Evolutionary conservation across 2,888 invertebrate species (phyloP).

Genomic region (Dorcus hopei): DNA sequence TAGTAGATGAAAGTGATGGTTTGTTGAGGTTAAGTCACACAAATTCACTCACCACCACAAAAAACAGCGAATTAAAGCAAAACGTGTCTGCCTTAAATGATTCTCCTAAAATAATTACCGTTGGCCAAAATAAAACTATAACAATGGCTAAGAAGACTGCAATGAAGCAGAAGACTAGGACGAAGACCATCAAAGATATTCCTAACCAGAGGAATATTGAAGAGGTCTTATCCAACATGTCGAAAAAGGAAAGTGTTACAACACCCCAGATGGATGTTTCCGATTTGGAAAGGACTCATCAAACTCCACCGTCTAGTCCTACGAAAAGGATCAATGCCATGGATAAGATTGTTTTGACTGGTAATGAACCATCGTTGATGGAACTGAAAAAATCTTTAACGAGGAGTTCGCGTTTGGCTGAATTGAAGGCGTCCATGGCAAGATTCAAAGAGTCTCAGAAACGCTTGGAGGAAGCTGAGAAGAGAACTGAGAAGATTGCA

Average conservation of each 20-base stretch:
- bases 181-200: conserved; percentile 5
- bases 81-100: neutral
- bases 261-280: neutral
- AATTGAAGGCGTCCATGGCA: conserved; percentile 65
- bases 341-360: conserved; percentile 51
- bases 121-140: neutral
- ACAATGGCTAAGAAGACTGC: conserved; percentile 10
- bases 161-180: neutral
- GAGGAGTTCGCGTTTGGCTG: conserved; percentile 66
- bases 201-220: conserved; percentile 37
- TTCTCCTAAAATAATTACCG: conserved; percentile 1
- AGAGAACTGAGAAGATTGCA: conserved; percentile 36
- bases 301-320: conserved; percentile 38
- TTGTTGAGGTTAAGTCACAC: conserved; percentile 1
- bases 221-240: conserved; percentile 35
- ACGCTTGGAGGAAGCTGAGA: conserved; percentile 54
- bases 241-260: conserved; percentile 8
- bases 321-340: conserved; percentile 46
- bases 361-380: conserved; percentile 63
- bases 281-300: conserved; percentile 15
- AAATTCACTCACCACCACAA: no score
- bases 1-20: conserved; percentile 37
- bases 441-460: conserved; percentile 63
- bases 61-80: no score
- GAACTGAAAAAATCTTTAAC: conserved; percentile 68